phyloP scores from a whole-genome alignment of 2,888 invertebrate genomes.

The Eupeodes luniger region DNA sequence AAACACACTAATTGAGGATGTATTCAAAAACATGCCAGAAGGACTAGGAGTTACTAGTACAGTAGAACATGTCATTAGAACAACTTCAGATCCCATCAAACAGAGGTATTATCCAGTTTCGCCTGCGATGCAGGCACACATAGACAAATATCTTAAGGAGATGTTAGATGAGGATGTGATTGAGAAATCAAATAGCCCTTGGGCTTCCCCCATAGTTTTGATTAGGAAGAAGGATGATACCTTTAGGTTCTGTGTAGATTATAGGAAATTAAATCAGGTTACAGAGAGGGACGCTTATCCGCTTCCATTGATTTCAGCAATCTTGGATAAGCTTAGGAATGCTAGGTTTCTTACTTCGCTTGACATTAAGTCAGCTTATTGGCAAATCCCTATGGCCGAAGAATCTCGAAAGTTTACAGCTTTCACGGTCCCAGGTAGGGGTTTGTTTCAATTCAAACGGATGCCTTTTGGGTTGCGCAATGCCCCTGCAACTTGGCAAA shows the following conservation, averaged over 20 bases:
- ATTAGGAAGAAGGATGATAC: slow-evolving; percentile 76
- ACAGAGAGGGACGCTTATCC: slow-evolving; percentile 35
- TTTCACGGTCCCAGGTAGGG: too few species aligned
- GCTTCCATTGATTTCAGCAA: neutral
- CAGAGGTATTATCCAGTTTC: slow-evolving; percentile 69
- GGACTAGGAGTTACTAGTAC: neutral
- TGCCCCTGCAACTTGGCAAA: too few species aligned
- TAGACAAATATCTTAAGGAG: neutral
- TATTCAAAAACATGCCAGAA: neutral
- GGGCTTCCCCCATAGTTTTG: slow-evolving; percentile 42
- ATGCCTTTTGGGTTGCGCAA: too few species aligned
- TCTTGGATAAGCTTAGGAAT: neutral
- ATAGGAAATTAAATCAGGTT: slow-evolving; percentile 63
- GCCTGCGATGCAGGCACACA: slow-evolving; percentile 59
- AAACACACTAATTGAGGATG: too few species aligned
- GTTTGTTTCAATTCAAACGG: too few species aligned
- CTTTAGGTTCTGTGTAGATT: slow-evolving; percentile 77
- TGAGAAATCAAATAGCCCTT: neutral
- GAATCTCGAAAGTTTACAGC: too few species aligned
- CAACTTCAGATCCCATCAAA: slow-evolving; percentile 54
- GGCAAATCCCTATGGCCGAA: too few species aligned
- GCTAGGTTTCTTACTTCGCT: too few species aligned
- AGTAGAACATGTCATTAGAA: slow-evolving; percentile 57
- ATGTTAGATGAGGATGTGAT: neutral
- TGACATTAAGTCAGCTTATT: too few species aligned